phyloP scores from a whole-genome alignment of 2,888 invertebrate genomes.

The Sarcophaga carnaria region DNA sequence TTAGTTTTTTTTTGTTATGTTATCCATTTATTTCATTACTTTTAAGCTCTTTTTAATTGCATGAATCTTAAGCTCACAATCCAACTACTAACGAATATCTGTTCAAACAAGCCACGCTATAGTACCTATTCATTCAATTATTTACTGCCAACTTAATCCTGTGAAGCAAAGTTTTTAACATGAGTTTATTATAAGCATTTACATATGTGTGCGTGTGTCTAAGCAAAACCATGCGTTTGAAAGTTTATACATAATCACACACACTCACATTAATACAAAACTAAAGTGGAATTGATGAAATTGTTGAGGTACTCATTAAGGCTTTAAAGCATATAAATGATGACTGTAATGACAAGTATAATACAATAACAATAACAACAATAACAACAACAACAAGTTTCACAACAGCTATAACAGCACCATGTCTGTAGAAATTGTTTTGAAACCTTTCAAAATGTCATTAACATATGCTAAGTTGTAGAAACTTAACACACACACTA shows the following conservation, averaged over 20 bases:
- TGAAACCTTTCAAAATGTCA: constrained; percentile 64
- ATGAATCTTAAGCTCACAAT: constrained; percentile 13
- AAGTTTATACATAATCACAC: background rate
- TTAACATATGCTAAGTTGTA: constrained; percentile 67
- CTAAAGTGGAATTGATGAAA: background rate
- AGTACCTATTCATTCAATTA: constrained; percentile 12
- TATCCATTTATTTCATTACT: background rate
- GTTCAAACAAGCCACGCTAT: constrained; percentile 21
- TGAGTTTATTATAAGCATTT: background rate
- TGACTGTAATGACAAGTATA: constrained; percentile 63
- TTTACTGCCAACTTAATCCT: constrained; percentile 53
- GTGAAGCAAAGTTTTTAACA: constrained; percentile 50
- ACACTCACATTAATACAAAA: background rate
- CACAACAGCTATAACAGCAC: background rate
- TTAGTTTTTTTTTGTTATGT: background rate
- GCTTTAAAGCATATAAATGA: constrained; percentile 61
- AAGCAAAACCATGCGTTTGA: background rate
- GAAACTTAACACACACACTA: constrained; percentile 14
- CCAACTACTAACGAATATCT: constrained; percentile 8
- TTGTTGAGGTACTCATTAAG: constrained; percentile 48
- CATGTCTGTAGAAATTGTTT: background rate
- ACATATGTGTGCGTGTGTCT: background rate
- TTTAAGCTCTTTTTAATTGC: constrained; percentile 53
- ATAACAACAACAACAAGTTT: constrained; percentile 34
- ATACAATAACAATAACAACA: constrained; percentile 56